A percentile compares a stretch with the other conserved stretches of the same genome.
These are phyloP conservation scores for Sebastes nivosus DNA, from an alignment of 2,797 vertebrate genomes.

Conservation along the genomic window DNA sequence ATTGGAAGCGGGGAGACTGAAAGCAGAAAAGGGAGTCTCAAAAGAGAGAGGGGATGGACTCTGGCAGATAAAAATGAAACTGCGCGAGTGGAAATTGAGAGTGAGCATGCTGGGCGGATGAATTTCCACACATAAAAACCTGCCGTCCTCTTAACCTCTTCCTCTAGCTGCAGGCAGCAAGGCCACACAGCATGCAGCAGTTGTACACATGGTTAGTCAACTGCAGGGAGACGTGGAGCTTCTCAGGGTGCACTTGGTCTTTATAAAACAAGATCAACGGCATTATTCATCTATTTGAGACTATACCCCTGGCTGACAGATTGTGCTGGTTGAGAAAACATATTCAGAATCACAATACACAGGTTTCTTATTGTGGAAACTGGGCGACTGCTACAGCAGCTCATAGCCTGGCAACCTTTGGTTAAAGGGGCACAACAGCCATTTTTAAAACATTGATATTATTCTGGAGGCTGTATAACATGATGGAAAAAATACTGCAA, in stretches of 20 bases:
- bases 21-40: slow-evolving; percentile 45
- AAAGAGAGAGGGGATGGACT: slow-evolving; percentile 56
- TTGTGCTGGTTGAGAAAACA: not conserved
- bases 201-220: not conserved
- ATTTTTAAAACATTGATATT: no score
- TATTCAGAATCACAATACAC: not conserved
- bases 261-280: not conserved
- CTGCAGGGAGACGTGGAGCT: not conserved
- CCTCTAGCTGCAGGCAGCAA: slow-evolving; percentile 34
- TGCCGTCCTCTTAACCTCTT: slow-evolving; percentile 27
- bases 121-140: slow-evolving; percentile 55
- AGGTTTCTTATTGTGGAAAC: not conserved
- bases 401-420: slow-evolving; percentile 1
- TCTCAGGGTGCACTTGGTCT: not conserved
- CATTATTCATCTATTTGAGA: slow-evolving; percentile 28
- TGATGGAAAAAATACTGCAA: no score
- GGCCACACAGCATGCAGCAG: slow-evolving; percentile 16
- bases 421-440: not conserved
- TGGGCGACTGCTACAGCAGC: not conserved
- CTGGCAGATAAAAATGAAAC: slow-evolving; percentile 65
- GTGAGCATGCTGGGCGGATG: slow-evolving; percentile 49
- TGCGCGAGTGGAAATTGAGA: slow-evolving; percentile 46
- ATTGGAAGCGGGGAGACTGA: slow-evolving; percentile 43
- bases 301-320: not conserved
- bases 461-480: no score